These are phyloP conservation scores for Drosophila neocordata DNA, from an alignment of 1,140 invertebrate genomes.

Conservation along the genomic window DNA sequence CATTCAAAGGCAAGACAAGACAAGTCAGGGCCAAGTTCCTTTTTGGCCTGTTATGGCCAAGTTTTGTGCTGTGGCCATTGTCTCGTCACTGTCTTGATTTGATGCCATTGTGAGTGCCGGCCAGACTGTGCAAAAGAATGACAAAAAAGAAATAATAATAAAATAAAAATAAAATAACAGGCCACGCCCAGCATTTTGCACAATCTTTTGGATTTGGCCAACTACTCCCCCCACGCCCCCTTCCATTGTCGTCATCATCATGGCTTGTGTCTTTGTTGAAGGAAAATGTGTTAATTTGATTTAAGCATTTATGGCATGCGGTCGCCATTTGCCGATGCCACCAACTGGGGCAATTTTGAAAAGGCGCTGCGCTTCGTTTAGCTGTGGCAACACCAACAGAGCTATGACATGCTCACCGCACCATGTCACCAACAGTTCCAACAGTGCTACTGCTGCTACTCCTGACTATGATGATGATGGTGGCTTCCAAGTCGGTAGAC, in stretches of 20 bases:
- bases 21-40: neutral
- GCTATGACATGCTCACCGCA: slow-evolving; percentile 47
- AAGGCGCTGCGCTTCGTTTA: slow-evolving; percentile 18
- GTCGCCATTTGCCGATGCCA: slow-evolving; percentile 19
- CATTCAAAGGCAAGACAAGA: slow-evolving; percentile 38
- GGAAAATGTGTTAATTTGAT: slow-evolving; percentile 70
- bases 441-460: neutral
- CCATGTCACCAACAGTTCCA: slow-evolving; percentile 29
- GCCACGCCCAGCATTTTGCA: slow-evolving; percentile 52
- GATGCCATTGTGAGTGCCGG: slow-evolving; percentile 41
- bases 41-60: neutral
- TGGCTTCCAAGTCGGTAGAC: neutral
- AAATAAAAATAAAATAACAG: slow-evolving; percentile 9
- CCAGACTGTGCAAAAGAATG: slow-evolving; percentile 1
- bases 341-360: slow-evolving; percentile 32
- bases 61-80: slow-evolving; percentile 24
- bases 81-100: slow-evolving; percentile 43
- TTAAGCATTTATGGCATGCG: slow-evolving; percentile 65
- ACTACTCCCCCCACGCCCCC: neutral
- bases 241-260: slow-evolving; percentile 18
- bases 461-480: too few relatives aligned
- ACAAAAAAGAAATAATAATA: slow-evolving; percentile 5
- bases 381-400: slow-evolving; percentile 18
- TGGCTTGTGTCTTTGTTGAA: slow-evolving; percentile 17
- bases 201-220: slow-evolving; percentile 43